Conservation (phyloP, 2,888 invertebrate genomes). For the Branchellion lobata region DNA sequence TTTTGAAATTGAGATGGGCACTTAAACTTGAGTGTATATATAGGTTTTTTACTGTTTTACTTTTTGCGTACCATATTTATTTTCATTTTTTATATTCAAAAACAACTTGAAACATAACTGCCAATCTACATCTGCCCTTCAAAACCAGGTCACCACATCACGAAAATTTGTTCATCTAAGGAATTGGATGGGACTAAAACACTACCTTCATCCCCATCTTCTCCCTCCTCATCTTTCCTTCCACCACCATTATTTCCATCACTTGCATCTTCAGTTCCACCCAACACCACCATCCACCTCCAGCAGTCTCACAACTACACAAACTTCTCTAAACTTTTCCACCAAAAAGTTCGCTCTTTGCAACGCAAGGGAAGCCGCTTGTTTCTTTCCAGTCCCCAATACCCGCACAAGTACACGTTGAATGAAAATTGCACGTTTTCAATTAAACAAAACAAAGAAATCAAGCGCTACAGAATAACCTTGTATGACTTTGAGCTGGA, state of each 20-base stretch:
- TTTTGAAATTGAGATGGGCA: no score
- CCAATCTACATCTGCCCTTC: no score
- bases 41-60: no score
- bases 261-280: neutral
- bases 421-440: conserved; percentile 11
- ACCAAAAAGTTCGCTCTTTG: neutral
- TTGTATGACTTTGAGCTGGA: conserved; percentile 10
- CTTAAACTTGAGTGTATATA: no score
- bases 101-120: no score
- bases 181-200: neutral
- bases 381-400: neutral
- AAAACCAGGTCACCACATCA: neutral
- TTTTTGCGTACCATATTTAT: no score
- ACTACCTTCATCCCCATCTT: neutral
- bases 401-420: neutral
- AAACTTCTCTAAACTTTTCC: neutral
- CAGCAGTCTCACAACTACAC: neutral
- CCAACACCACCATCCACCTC: neutral
- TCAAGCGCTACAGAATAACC: neutral
- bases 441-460: neutral
- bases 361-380: neutral
- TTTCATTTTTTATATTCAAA: no score
- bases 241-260: neutral
- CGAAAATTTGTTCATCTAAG: neutral
- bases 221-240: neutral